phyloP scores from a whole-genome alignment of 2,888 invertebrate genomes.

The Ectropis crepuscularia region DNA sequence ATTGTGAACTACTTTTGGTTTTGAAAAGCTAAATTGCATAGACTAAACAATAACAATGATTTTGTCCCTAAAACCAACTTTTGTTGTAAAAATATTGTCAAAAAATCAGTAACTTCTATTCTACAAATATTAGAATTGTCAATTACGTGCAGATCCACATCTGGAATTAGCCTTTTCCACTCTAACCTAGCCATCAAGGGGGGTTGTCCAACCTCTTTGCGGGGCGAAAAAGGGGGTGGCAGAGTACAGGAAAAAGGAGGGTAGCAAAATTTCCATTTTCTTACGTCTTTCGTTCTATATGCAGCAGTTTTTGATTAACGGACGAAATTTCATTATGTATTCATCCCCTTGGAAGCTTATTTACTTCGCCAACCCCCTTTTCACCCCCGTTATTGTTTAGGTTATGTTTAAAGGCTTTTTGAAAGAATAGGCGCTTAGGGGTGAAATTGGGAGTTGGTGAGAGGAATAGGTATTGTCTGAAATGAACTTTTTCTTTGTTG shows the following conservation, averaged over 20 bases:
- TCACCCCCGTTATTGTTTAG: constrained; percentile 39
- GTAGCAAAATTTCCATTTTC: constrained; percentile 85
- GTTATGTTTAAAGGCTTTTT: constrained; percentile 33
- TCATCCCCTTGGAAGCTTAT: constrained; percentile 69
- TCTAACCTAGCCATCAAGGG: constrained; percentile 42
- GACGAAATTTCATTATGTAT: constrained; percentile 84
- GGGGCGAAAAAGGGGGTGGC: constrained; percentile 72
- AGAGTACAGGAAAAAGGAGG: constrained; percentile 83
- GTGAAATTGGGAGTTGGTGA: constrained; percentile 12
- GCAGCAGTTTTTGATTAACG: constrained; percentile 84
- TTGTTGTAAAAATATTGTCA: not conserved
- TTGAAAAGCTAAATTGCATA: too few species aligned
- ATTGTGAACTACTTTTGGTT: too few species aligned
- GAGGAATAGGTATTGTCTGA: constrained; percentile 11
- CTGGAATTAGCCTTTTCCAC: constrained; percentile 53
- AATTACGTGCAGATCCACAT: too few species aligned
- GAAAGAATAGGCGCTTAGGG: constrained; percentile 28
- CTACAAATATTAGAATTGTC: not conserved
- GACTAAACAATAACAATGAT: too few species aligned
- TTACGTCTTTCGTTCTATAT: constrained; percentile 80
- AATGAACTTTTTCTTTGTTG: not conserved
- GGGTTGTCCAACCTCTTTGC: constrained; percentile 72
- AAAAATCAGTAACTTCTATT: not conserved
- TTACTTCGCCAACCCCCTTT: constrained; percentile 36
- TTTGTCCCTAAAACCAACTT: too few species aligned